Evolutionary conservation across 2,888 invertebrate genomes (phyloP).

Genomic region (Thyatira batis): DNA sequence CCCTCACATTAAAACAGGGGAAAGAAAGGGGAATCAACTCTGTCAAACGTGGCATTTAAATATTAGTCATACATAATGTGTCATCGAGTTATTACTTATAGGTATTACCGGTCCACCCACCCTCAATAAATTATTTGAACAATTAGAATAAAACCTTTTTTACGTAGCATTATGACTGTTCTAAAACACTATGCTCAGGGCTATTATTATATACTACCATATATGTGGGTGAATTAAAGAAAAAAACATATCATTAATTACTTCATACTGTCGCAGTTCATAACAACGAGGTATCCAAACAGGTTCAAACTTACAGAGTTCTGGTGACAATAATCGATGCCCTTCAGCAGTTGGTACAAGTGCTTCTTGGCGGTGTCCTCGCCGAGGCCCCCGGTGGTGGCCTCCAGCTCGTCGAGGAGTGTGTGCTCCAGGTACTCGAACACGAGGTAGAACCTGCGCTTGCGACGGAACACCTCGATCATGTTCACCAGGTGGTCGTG

Average conservation of each 20-base stretch:
- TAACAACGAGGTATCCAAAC: neutral
- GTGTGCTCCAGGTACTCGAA: conserved; percentile 95
- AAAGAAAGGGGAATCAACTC: neutral
- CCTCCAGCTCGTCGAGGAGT: conserved; percentile 91
- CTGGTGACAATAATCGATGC: conserved; percentile 90
- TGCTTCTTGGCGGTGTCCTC: conserved; percentile 88
- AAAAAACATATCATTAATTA: no score
- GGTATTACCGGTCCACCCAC: neutral
- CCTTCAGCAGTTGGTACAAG: conserved; percentile 91
- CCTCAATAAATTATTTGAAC: no score
- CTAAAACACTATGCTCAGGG: no score
- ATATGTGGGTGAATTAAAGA: no score
- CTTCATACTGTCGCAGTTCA: no score
- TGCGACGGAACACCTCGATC: conserved; percentile 93
- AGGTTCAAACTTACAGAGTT: conserved; percentile 85
- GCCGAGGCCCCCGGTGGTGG: conserved; percentile 86
- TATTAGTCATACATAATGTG: neutral
- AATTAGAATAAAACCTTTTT: no score
- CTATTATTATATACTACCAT: no score
- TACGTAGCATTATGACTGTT: no score
- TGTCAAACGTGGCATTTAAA: neutral
- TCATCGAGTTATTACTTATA: neutral
- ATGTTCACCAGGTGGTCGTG: conserved; percentile 95
- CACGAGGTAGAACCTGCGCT: conserved; percentile 92
- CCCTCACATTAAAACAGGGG: neutral